phyloP scores from a whole-genome alignment of 2,888 invertebrate genomes.

The Morinoia aosen region DNA sequence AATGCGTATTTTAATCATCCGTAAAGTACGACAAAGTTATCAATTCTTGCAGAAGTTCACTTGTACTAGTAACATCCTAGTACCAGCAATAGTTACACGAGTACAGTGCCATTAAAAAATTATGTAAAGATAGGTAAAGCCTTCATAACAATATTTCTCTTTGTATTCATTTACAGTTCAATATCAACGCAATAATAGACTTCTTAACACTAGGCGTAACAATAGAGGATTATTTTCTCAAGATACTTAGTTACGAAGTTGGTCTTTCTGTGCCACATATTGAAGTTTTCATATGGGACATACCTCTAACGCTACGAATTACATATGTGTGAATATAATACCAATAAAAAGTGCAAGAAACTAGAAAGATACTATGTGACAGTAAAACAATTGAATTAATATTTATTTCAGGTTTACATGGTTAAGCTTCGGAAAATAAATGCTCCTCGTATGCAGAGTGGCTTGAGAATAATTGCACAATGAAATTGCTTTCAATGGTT shows the following conservation, averaged over 20 bases:
- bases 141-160: not conserved
- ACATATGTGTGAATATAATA: not conserved
- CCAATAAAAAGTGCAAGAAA: not conserved
- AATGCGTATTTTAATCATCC: too few species aligned
- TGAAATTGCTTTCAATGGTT: not conserved
- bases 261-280: not conserved
- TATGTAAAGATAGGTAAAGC: not conserved
- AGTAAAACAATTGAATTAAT: not conserved
- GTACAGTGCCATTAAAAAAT: not conserved
- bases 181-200: not conserved
- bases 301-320: not conserved
- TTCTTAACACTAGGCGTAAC: not conserved
- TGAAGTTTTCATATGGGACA: not conserved
- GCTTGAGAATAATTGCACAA: not conserved
- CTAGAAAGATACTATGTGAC: not conserved
- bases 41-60: too few species aligned
- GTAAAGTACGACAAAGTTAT: too few species aligned
- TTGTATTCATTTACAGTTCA: not conserved
- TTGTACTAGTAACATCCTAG: too few species aligned
- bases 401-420: not conserved
- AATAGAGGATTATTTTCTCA: not conserved
- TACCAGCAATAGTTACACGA: too few species aligned
- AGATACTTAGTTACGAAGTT: not conserved
- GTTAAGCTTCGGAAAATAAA: not conserved
- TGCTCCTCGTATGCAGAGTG: not conserved